Conservation (phyloP, 2,113 vertebrate species). For the Leuciscus idus region DNA sequence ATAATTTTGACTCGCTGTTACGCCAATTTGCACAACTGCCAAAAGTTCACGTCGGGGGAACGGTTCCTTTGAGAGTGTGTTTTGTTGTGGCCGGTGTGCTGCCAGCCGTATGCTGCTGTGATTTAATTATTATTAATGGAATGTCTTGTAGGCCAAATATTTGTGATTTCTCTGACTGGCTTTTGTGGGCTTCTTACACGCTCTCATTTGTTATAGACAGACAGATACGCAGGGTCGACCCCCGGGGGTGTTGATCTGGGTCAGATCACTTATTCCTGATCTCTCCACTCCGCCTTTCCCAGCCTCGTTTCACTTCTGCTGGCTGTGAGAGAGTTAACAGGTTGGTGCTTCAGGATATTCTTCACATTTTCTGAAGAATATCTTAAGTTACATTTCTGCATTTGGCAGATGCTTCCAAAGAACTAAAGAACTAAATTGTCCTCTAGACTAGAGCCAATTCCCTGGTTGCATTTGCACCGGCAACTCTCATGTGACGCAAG, state of each 20-base stretch:
- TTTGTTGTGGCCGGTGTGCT: neutral
- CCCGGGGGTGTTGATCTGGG: conserved; percentile 42
- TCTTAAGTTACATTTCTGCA: neutral
- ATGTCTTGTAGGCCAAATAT: conserved; percentile 40
- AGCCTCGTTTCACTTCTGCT: neutral
- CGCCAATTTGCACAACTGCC: conserved; percentile 40
- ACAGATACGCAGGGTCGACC: conserved; percentile 50
- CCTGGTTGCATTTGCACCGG: no score
- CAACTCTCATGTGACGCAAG: no score
- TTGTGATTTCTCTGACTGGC: conserved; percentile 48
- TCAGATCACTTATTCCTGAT: conserved; percentile 51
- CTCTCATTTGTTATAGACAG: conserved; percentile 29
- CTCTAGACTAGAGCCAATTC: no score
- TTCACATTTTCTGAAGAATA: neutral
- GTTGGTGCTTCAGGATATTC: neutral
- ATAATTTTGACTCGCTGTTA: conserved; percentile 66
- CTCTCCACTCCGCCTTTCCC: conserved; percentile 41
- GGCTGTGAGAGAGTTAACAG: conserved; percentile 34
- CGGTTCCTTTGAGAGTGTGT: conserved; percentile 47
- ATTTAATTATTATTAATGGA: conserved; percentile 37
- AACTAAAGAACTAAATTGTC: no score
- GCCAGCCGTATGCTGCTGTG: neutral
- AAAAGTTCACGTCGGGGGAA: conserved; percentile 65
- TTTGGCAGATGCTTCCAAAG: no score
- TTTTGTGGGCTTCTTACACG: conserved; percentile 35